Percentiles rank a stretch among this genome's conserved stretches.
phyloP scores from a whole-genome alignment of 2,888 invertebrate genomes.

The Dynastes maya region DNA sequence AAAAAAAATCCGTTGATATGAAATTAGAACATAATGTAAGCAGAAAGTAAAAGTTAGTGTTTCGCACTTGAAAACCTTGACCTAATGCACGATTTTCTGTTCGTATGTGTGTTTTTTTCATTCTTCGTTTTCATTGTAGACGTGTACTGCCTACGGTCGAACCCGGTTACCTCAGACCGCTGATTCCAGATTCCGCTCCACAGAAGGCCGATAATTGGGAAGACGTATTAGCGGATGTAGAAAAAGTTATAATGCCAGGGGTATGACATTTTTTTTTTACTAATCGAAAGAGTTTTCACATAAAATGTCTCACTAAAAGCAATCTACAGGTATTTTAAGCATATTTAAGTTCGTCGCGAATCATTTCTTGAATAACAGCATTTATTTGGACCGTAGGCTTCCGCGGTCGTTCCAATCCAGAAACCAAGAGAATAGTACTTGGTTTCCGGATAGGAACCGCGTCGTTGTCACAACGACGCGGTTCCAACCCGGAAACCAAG shows the following conservation, averaged over 20 bases:
- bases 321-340: no score
- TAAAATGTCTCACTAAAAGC: no score
- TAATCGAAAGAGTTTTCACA: no score
- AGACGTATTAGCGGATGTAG: conserved; percentile 93
- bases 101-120: conserved; percentile 7
- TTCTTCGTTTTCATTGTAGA: conserved; percentile 68
- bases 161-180: conserved; percentile 92
- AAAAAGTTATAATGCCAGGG: conserved; percentile 97
- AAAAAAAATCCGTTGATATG: conserved; percentile 17
- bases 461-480: no score
- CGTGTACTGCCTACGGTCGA: conserved; percentile 92
- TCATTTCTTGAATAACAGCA: no score
- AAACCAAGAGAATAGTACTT: no score
- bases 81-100: conserved; percentile 52
- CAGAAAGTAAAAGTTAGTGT: conserved; percentile 49
- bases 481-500: no score
- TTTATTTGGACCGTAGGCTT: no score
- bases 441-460: no score
- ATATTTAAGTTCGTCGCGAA: no score
- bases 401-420: no score
- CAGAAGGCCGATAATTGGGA: conserved; percentile 90
- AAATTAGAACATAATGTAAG: conserved; percentile 36
- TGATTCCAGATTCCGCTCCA: conserved; percentile 91
- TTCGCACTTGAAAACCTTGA: conserved; percentile 56
- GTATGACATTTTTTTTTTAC: conserved; percentile 68